These are phyloP conservation scores for Macquaria ambigua DNA, from an alignment of 2,113 vertebrate species.

Conservation along the genomic window DNA sequence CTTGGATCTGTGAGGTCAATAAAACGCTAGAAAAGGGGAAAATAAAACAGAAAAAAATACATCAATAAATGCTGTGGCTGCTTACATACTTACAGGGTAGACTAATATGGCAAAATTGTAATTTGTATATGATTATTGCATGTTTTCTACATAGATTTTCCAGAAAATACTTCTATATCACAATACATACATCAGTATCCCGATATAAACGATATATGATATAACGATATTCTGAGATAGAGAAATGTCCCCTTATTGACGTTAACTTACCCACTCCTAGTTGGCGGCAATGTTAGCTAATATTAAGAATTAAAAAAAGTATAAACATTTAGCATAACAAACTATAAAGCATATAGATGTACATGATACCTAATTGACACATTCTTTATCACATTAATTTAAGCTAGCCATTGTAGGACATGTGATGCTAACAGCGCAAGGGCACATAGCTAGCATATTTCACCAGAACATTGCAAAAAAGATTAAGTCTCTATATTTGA, in stretches of 20 bases:
- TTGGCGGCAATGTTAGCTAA: no score
- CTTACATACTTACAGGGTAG: background rate
- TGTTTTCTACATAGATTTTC: no score
- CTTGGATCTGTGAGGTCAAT: conserved; percentile 70
- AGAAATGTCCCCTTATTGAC: no score
- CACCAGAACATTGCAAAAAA: background rate
- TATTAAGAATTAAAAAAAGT: background rate
- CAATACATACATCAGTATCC: no score
- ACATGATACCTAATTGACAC: background rate
- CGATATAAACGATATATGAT: no score
- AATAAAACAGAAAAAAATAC: background rate
- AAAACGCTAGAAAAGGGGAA: conserved; percentile 53
- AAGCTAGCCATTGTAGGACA: background rate
- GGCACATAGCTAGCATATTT: background rate
- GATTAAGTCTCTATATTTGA: background rate
- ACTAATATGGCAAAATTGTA: background rate
- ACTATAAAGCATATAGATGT: background rate
- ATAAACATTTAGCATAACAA: background rate
- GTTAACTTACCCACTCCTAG: no score
- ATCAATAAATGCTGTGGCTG: background rate
- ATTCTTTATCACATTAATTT: background rate
- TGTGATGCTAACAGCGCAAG: background rate
- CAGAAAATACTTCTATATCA: no score
- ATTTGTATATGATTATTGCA: background rate
- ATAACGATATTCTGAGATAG: no score